phyloP scores from a whole-genome alignment of 2,888 invertebrate genomes.

The Drosophila mercatorum region DNA sequence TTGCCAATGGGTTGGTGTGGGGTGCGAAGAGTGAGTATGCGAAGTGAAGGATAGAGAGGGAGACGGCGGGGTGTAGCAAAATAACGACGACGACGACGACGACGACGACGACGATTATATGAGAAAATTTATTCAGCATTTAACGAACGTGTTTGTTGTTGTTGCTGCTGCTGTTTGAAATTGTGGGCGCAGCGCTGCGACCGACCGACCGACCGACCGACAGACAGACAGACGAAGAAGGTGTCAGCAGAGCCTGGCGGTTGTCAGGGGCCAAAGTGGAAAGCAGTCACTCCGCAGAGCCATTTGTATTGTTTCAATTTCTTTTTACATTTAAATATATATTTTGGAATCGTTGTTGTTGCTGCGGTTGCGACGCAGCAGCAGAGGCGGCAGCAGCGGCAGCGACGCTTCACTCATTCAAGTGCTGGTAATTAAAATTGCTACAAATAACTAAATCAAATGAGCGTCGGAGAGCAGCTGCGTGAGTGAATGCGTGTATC shows the following conservation, averaged over 20 bases:
- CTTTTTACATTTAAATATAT: conserved; percentile 48
- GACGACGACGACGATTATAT: conserved; percentile 68
- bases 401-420: conserved; percentile 43
- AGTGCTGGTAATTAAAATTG: conserved; percentile 75
- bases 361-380: conserved; percentile 6
- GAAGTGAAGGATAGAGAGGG: conserved; percentile 25
- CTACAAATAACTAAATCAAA: conserved; percentile 75
- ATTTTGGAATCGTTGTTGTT: conserved; percentile 19
- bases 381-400: background rate
- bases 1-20: conserved; percentile 40
- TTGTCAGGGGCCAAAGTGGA: conserved; percentile 66
- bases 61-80: conserved; percentile 22
- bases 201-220: conserved; percentile 32
- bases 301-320: conserved; percentile 73
- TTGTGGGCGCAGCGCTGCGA: conserved; percentile 47
- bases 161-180: conserved; percentile 42
- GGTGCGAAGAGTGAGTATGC: conserved; percentile 28
- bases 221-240: conserved; percentile 58
- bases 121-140: conserved; percentile 77
- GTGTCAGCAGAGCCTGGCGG: conserved; percentile 60
- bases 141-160: conserved; percentile 68
- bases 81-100: conserved; percentile 32
- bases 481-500: conserved; percentile 14
- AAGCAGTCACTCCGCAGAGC: conserved; percentile 31
- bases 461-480: conserved; percentile 45